A percentile compares a stretch with the other conserved stretches of the same genome.
Evolutionary conservation across 2,113 vertebrate species (phyloP).

Genomic region (Dolichotis patagonum): DNA sequence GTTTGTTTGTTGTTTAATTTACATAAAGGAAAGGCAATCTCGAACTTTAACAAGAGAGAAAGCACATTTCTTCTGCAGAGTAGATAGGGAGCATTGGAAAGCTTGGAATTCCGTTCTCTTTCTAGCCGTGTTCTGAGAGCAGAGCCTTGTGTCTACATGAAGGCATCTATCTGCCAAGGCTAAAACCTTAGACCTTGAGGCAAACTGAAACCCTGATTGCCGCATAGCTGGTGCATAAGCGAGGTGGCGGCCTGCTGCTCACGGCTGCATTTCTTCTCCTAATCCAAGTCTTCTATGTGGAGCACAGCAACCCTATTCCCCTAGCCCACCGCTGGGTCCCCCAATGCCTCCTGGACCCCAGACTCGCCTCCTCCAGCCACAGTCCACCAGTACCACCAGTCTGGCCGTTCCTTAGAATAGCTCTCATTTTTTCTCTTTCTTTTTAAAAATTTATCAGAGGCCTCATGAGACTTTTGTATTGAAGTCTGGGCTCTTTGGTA

Average conservation of each 20-base stretch:
- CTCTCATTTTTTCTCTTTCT: neutral
- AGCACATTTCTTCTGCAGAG: neutral
- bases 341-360: neutral
- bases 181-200: neutral
- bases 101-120: neutral
- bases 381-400: neutral
- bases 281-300: neutral
- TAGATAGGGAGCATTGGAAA: neutral
- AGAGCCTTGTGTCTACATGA: neutral
- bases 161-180: neutral
- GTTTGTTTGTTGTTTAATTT: neutral
- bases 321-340: neutral
- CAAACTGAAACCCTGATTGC: neutral
- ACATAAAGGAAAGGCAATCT: neutral
- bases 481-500: neutral
- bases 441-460: neutral
- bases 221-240: neutral
- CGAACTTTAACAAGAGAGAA: neutral
- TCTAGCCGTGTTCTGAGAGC: neutral
- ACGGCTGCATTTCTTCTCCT: neutral
- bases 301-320: neutral
- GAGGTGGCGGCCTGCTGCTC: neutral
- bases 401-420: neutral
- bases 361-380: neutral
- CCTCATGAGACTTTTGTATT: neutral